These are phyloP conservation scores for Potamarius usumacintae DNA, from an alignment of 2,113 vertebrate species.

Conservation along the genomic window DNA sequence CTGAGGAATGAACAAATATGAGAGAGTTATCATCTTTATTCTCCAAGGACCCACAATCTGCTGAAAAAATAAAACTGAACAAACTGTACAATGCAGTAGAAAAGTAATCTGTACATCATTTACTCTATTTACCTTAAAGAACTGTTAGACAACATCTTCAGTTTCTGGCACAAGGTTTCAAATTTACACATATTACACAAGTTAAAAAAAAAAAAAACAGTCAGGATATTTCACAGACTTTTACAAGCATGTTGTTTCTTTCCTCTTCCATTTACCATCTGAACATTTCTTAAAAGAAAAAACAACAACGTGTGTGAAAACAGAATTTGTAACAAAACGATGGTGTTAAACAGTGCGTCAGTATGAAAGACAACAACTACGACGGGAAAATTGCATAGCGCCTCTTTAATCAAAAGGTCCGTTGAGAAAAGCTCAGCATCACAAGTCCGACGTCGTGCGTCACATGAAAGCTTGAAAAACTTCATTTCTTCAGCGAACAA, in stretches of 20 bases:
- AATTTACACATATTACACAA: conserved; percentile 91
- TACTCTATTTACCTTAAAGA: conserved; percentile 83
- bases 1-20: conserved; percentile 82
- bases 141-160: conserved; percentile 83
- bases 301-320: conserved; percentile 28
- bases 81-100: conserved; percentile 74
- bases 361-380: background rate
- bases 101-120: conserved; percentile 81
- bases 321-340: conserved; percentile 37
- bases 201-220: conserved; percentile 48
- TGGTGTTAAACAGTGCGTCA: conserved; percentile 51
- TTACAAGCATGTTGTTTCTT: conserved; percentile 56
- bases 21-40: conserved; percentile 84
- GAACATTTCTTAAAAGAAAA: conserved; percentile 56
- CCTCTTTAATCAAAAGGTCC: conserved; percentile 60
- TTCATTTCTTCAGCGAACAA: conserved; percentile 48
- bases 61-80: conserved; percentile 71
- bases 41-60: conserved; percentile 71
- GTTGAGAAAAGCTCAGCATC: conserved; percentile 37
- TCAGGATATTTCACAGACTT: conserved; percentile 74
- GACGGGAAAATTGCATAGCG: conserved; percentile 76
- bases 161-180: conserved; percentile 83
- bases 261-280: conserved; percentile 25
- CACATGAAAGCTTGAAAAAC: conserved; percentile 23
- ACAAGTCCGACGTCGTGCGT: conserved; percentile 10